Percentiles rank a stretch among this genome's conserved stretches.
phyloP scores from a whole-genome alignment of 1,140 invertebrate species.

The Drosophila ironensis region DNA sequence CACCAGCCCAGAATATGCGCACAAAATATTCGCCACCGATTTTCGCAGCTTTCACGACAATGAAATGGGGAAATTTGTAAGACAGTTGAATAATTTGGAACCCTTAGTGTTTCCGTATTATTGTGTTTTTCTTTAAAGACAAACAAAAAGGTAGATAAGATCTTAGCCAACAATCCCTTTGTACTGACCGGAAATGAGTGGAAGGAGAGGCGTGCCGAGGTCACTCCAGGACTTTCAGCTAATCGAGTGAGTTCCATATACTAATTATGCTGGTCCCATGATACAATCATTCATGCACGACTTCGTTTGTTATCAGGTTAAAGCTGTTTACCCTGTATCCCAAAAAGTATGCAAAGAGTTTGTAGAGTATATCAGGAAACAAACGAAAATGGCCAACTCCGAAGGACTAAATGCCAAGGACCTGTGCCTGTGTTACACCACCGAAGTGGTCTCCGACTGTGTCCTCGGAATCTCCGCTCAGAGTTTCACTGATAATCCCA shows the following conservation, averaged over 20 bases:
- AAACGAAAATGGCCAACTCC: constrained; percentile 28
- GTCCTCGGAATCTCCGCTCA: constrained; percentile 82
- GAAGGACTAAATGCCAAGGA: constrained; percentile 36
- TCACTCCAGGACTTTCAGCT: constrained; percentile 83
- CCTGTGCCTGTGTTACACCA: constrained; percentile 79
- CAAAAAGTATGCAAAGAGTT: constrained; percentile 43
- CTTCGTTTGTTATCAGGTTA: constrained; percentile 40
- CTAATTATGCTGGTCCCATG: no score
- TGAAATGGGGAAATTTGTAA: constrained; percentile 37
- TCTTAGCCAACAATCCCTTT: constrained; percentile 82
- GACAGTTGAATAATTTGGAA: not conserved
- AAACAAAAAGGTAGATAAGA: constrained; percentile 73
- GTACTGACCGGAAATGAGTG: constrained; percentile 82
- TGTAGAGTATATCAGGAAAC: constrained; percentile 42
- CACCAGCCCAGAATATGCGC: constrained; percentile 82
- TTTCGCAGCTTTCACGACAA: constrained; percentile 81
- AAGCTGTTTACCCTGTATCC: constrained; percentile 56
- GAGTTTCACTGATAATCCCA: constrained; percentile 55
- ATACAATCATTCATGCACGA: no score
- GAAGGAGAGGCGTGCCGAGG: constrained; percentile 83
- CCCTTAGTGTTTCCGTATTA: not conserved
- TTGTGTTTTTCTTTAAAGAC: constrained; percentile 25
- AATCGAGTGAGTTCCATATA: constrained; percentile 55
- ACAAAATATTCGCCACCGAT: constrained; percentile 82
- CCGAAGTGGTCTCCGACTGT: constrained; percentile 82